Evolutionary conservation across 2,888 invertebrate genomes (phyloP).

Genomic region (Melipona bicolor): DNA sequence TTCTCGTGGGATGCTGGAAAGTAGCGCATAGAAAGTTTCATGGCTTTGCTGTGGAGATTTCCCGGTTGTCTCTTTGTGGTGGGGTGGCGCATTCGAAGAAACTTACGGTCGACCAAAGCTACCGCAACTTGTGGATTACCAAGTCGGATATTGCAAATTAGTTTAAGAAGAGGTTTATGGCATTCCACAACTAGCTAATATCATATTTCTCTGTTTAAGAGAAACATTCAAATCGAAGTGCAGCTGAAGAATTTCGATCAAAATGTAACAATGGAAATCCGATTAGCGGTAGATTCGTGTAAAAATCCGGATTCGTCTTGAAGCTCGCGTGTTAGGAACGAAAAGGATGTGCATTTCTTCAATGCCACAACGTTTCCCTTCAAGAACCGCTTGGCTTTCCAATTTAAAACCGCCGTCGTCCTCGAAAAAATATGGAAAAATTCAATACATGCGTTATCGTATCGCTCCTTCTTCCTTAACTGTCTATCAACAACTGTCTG

Average conservation of each 20-base stretch:
- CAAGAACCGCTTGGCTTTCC: neutral
- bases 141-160: slow-evolving; percentile 37
- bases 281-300: neutral
- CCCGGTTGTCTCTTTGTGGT: neutral
- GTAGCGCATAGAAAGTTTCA: slow-evolving; percentile 14
- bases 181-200: neutral
- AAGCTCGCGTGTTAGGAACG: neutral
- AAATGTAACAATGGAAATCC: neutral
- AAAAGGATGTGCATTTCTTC: neutral
- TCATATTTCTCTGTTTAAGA: neutral
- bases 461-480: neutral
- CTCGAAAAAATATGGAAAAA: slow-evolving; percentile 1
- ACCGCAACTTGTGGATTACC: slow-evolving; percentile 10
- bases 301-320: neutral
- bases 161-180: neutral
- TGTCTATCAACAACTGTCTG: neutral
- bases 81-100: slow-evolving; percentile 13
- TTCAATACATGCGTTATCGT: slow-evolving; percentile 25
- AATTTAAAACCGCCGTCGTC: neutral
- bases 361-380: neutral
- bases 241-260: neutral
- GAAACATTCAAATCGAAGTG: neutral
- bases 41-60: neutral
- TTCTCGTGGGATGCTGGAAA: slow-evolving; percentile 12
- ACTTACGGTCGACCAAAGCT: neutral